A percentile compares a stretch with the other conserved stretches of the same genome.
These are phyloP conservation scores for Gryllus longicercus DNA, from an alignment of 2,888 invertebrate species.

Conservation along the genomic window DNA sequence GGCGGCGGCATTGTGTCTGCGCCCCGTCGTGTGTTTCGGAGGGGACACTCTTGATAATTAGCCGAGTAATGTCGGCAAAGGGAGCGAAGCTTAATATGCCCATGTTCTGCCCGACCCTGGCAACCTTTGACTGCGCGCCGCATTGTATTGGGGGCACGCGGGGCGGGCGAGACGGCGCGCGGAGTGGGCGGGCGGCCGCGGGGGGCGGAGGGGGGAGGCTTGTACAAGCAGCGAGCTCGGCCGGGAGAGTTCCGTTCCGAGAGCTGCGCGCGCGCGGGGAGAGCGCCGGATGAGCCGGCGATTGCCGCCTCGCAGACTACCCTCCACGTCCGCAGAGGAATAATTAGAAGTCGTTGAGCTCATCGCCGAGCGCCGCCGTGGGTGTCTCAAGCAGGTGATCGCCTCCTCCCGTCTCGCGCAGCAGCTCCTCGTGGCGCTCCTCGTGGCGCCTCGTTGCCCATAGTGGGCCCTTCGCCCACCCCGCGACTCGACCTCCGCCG, in stretches of 20 bases:
- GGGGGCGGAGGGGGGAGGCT: background rate
- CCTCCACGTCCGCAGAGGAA: background rate
- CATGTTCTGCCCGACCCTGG: conserved; percentile 17
- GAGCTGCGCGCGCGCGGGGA: background rate
- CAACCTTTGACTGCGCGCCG: conserved; percentile 1
- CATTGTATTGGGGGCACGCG: conserved; percentile 8
- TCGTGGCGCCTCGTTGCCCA: too few relatives aligned
- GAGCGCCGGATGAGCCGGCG: background rate
- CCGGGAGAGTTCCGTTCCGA: background rate
- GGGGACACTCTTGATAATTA: conserved; percentile 17
- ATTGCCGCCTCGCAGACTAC: background rate
- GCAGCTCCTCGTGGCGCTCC: too few relatives aligned
- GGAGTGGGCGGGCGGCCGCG: background rate
- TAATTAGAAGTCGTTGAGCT: conserved; percentile 10
- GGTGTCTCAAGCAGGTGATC: too few relatives aligned
- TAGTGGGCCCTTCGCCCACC: too few relatives aligned
- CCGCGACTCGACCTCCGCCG: too few relatives aligned
- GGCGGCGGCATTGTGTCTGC: background rate
- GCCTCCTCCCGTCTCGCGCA: too few relatives aligned
- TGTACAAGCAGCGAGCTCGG: background rate
- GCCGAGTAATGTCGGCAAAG: conserved; percentile 17
- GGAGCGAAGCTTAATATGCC: conserved; percentile 17
- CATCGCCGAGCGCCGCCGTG: background rate
- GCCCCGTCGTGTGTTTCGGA: conserved; percentile 1
- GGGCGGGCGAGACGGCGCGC: background rate